Evolutionary conservation across 1,140 invertebrate genomes (phyloP), one percentile per base, ranked within the genome.

Genomic region (Megalopta genalis): DNA sequence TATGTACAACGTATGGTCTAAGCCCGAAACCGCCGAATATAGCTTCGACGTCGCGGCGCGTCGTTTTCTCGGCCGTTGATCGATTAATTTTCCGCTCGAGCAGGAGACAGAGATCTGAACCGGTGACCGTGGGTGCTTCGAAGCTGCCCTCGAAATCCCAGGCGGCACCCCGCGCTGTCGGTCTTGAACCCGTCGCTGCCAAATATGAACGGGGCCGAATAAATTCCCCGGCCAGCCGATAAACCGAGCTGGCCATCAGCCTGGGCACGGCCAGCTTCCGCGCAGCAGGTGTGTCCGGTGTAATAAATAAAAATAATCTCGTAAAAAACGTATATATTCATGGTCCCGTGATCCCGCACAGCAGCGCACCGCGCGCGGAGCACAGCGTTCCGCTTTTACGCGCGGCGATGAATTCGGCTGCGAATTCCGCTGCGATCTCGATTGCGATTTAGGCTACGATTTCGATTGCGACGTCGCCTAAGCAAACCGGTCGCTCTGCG

Each of bases 21-120:
- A n/a, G n/a, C n/a, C n/a, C n/a, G n/a, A n/a, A n/a, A n/a, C n/a
- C n/a, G n/a, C n/a, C n/a, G n/a, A n/a, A n/a, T n/a, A n/a, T 32
- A 4, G 32, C 32, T 32, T 32, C 32, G 32, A 1, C 32, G 1
- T 32, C 32, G 32, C 32, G 32, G 4, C 32, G 32, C 32, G 32
- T 1, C 32, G 32, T 32, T 32, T 32, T 32, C 32, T 32, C 32
- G 32, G 32, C 32, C 32, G 32, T 4, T 32, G 1, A 4, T 32
- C 82, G 83, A 25, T 25, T 16, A 83, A 87, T 88, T 88, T 88
- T 86, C 72, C 59, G 32, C 9, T 21, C 60, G 27, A 32, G 5
- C 18, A 63, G 32, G 27, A 18, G 25, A 63, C 52, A n/a, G 1
- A 10, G 9, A 46, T 0, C 9, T 46, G 12, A 46, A 10, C 8